Conservation (phyloP, 2,797 vertebrate genomes). For the Linurgus olivaceus region DNA sequence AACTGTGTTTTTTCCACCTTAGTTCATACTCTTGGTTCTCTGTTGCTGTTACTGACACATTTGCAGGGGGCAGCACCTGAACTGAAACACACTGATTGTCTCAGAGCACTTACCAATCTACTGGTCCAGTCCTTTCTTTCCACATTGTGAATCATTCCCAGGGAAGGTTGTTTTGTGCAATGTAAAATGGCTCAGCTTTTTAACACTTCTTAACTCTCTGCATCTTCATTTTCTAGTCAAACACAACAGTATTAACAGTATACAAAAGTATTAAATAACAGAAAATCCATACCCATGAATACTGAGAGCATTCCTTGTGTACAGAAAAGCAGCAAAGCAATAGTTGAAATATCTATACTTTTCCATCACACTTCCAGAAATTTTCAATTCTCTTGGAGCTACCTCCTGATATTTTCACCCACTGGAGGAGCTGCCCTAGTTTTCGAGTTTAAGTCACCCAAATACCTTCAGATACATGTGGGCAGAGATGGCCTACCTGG, state of each 20-base stretch:
- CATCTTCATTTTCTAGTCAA: neutral
- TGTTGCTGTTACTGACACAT: neutral
- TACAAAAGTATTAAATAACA: neutral
- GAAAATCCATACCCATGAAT: neutral
- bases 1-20: slow-evolving; percentile 11
- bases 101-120: neutral
- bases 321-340: neutral
- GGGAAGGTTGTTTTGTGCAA: neutral
- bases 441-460: neutral
- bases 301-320: neutral
- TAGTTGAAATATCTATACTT: neutral
- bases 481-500: neutral
- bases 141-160: neutral
- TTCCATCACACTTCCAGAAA: neutral
- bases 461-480: neutral
- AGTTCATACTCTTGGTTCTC: slow-evolving; percentile 27
- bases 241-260: neutral
- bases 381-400: neutral
- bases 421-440: neutral
- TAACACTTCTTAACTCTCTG: neutral
- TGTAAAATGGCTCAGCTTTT: neutral
- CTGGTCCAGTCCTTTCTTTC: neutral
- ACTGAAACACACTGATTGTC: neutral
- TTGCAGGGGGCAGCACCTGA: slow-evolving; percentile 11
- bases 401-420: neutral